These are phyloP conservation scores for Phoebastria nigripes DNA, from an alignment of 2,797 vertebrate genomes.

Conservation along the genomic window DNA sequence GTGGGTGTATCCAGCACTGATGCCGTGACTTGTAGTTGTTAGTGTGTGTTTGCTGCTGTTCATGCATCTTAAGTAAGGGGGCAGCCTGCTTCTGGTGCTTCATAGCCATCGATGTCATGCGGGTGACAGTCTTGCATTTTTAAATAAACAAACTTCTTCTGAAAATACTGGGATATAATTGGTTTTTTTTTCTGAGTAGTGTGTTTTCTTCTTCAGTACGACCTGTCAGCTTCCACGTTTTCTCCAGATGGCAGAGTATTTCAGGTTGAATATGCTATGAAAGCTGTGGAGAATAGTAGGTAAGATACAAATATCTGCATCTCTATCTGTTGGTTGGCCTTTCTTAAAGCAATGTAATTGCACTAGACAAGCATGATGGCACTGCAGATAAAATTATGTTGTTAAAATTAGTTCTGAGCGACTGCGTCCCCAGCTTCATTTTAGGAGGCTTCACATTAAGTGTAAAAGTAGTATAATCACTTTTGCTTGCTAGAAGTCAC, in stretches of 20 bases:
- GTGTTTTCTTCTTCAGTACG: conserved; percentile 80
- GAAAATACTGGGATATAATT: background rate
- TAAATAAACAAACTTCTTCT: background rate
- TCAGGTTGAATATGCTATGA: conserved; percentile 98
- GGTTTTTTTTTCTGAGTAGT: background rate
- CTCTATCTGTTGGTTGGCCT: background rate
- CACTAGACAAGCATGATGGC: too few relatives aligned
- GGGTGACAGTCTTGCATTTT: background rate
- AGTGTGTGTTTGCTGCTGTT: background rate
- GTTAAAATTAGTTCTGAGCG: background rate
- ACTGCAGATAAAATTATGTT: background rate
- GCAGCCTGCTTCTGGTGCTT: background rate
- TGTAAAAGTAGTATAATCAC: background rate
- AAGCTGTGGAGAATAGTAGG: conserved; percentile 98
- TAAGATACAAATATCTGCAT: conserved; percentile 60
- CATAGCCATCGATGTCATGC: rapidly evolving
- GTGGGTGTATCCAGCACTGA: background rate
- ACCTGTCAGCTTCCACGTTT: conserved; percentile 96
- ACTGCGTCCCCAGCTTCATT: background rate
- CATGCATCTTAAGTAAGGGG: rapidly evolving
- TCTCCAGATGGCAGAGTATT: conserved; percentile 97
- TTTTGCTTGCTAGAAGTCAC: background rate
- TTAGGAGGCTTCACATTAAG: background rate
- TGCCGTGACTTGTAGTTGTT: background rate
- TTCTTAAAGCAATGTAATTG: background rate